Conservation (phyloP, 2,113 vertebrate genomes). For the Galbula dea region DNA sequence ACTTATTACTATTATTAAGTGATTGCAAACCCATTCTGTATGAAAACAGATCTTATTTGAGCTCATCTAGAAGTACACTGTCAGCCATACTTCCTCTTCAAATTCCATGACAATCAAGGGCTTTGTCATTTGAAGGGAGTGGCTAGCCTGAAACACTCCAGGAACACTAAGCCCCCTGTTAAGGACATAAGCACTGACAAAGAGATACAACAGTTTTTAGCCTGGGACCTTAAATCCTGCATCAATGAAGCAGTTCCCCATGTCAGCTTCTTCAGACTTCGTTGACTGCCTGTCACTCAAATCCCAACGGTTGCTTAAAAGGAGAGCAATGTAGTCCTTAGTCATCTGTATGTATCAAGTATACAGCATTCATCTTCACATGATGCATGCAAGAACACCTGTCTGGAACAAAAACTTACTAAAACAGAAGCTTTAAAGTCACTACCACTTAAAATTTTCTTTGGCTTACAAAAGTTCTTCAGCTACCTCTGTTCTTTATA, state of each 20-base stretch:
- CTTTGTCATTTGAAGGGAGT: neutral
- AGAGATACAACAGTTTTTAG: slow-evolving; percentile 17
- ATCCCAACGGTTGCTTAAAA: neutral
- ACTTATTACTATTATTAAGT: no score
- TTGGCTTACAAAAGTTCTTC: no score
- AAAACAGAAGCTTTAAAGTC: neutral
- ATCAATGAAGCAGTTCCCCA: neutral
- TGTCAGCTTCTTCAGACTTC: neutral
- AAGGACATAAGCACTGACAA: slow-evolving; percentile 20
- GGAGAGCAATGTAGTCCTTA: neutral
- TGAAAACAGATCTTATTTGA: neutral
- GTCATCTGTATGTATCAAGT: neutral
- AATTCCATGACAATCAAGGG: neutral
- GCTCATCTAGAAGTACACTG: neutral
- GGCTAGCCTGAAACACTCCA: neutral
- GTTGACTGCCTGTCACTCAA: neutral
- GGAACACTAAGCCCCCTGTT: neutral
- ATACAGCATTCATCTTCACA: neutral
- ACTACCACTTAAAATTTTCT: neutral
- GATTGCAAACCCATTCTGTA: neutral
- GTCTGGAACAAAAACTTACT: neutral
- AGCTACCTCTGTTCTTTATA: neutral
- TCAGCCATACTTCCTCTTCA: neutral
- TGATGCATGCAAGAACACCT: neutral
- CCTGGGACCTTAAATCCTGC: neutral